Conservation (phyloP, 1,140 invertebrate genomes). For the Zaprionus tsacasi region DNA sequence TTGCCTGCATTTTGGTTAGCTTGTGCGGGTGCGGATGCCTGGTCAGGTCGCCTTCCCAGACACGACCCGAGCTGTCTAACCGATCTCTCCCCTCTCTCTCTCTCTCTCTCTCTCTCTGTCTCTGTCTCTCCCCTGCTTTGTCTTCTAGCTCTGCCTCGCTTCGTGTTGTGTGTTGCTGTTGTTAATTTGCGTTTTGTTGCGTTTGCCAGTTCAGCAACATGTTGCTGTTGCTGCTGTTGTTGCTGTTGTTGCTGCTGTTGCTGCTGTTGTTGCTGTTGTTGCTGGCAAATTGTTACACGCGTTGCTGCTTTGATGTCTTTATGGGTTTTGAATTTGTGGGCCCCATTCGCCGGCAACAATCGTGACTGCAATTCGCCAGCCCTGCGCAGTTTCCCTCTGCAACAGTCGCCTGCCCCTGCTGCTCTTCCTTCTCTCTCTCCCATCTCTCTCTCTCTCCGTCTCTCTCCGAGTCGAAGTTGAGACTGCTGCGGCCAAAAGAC, state of each 20-base stretch:
- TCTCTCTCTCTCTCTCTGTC: background rate
- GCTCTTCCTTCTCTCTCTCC: too few relatives aligned
- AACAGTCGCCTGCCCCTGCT: background rate
- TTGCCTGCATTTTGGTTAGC: background rate
- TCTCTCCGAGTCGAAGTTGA: slow-evolving; percentile 6
- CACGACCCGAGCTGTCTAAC: slow-evolving; percentile 39
- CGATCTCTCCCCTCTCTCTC: too few relatives aligned
- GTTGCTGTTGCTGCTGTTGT: slow-evolving; percentile 28
- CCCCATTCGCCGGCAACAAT: slow-evolving; percentile 65
- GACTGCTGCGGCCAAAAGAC: slow-evolving; percentile 60
- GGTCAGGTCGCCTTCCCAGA: slow-evolving; percentile 29
- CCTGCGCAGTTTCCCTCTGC: background rate
- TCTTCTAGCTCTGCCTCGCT: slow-evolving; percentile 24
- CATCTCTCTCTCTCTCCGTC: too few relatives aligned
- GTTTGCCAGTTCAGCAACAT: slow-evolving; percentile 54
- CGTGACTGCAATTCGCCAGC: slow-evolving; percentile 75
- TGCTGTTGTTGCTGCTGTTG: slow-evolving; percentile 44
- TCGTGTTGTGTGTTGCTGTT: slow-evolving; percentile 58
- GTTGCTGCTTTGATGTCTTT: slow-evolving; percentile 82
- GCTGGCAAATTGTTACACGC: slow-evolving; percentile 82
- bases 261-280: slow-evolving; percentile 38
- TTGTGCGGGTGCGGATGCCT: slow-evolving; percentile 44
- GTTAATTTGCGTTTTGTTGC: slow-evolving; percentile 82
- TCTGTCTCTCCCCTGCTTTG: slow-evolving; percentile 22
- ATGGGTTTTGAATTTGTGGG: slow-evolving; percentile 81